Evolutionary conservation across 2,113 vertebrate genomes (phyloP).

Genomic region (Protobothrops flavoviridis): DNA sequence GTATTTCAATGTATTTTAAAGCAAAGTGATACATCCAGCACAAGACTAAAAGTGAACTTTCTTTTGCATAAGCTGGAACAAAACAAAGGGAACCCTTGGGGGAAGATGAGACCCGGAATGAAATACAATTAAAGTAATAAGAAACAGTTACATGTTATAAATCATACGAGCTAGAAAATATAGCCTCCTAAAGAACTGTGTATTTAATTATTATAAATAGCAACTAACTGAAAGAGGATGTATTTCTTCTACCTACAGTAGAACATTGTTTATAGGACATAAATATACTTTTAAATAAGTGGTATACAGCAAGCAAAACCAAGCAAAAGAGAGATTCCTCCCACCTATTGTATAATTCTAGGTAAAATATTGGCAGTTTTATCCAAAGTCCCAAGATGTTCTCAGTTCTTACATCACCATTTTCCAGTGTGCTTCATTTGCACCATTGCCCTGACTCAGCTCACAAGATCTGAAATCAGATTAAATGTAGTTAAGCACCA

Average conservation of each 20-base stretch:
- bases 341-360: conserved; percentile 17
- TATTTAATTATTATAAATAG: conserved; percentile 64
- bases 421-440: not conserved
- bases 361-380: not conserved
- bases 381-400: not conserved
- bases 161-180: conserved; percentile 55
- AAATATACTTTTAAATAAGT: conserved; percentile 50
- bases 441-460: not conserved
- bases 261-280: conserved; percentile 53
- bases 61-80: conserved; percentile 45
- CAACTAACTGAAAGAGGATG: conserved; percentile 61
- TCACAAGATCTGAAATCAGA: not conserved
- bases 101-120: conserved; percentile 48
- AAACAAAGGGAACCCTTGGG: conserved; percentile 38
- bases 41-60: conserved; percentile 50
- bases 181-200: conserved; percentile 56
- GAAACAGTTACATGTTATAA: conserved; percentile 61
- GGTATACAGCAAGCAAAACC: conserved; percentile 54
- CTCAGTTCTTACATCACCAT: not conserved
- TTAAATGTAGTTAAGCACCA: not conserved
- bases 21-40: conserved; percentile 33
- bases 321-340: conserved; percentile 50
- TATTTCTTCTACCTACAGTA: conserved; percentile 49
- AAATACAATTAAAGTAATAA: conserved; percentile 51
- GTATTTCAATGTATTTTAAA: conserved; percentile 19